Base-by-base conservation (phyloP, 2,113 vertebrate species). In the Eupsittula cactorum region DNA sequence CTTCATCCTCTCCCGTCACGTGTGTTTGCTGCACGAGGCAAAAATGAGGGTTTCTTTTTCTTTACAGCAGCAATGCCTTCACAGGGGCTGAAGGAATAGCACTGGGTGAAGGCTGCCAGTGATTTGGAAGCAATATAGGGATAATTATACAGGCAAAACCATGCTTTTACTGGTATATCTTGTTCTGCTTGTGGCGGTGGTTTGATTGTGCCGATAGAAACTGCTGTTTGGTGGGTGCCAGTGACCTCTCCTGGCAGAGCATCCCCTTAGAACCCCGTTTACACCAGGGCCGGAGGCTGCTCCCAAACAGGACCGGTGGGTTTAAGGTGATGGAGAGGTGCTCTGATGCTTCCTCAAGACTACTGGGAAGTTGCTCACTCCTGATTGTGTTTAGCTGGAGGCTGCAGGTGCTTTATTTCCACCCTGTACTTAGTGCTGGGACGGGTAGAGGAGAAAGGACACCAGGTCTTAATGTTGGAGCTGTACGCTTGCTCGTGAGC, bases 211-310 rank as follows among this genome's bases (percentile, higher is more conserved):
- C 62, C 2, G 5, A 35, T 42, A 24, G 3, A 28, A 68, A 13
- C 23, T 39, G 60, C 65, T 46, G 73, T 7, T 46, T 35, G 49
- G 41, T 13, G 1, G 19, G 23, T 39, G 53, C 31, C 6, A 0
- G 9, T 50, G 53, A 35, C 62, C 33, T 42, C 60, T 68, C 67
- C 42, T 10, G 44, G 50, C 29, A 7, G 37, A 80, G 65, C 50
- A 7, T 11, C 68, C 53, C 68, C 53, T 3, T 0, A 0, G 24
- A 64, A 13, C 46, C 53, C 41, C 15, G 0, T 7, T 9, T 4
- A 4, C 11, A 0, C 25, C 2, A 0, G 42, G 2, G 1, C 21
- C 0, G 55, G 70, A 37, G 31, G 17, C 83, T 60, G 29, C 63
- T 15, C 0, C 29, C 1, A 3, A n/a, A 2, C 75, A 13, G 33